Evolutionary conservation across 2,888 invertebrate genomes (phyloP).

Genomic region (Agelastica alni): DNA sequence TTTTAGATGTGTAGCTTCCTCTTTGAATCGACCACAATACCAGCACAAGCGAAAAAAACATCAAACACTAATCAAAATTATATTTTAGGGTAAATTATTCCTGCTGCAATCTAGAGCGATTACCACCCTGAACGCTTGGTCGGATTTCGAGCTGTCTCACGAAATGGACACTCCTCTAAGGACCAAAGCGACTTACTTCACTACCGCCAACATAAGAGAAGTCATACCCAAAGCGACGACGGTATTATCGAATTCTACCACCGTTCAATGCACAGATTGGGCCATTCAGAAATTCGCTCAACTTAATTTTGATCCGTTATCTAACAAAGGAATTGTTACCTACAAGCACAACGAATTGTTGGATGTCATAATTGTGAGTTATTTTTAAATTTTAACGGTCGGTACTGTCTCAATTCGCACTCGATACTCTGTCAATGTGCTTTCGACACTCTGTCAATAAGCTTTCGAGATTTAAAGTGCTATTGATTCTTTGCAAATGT

Average conservation of each 20-base stretch:
- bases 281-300: slow-evolving; percentile 33
- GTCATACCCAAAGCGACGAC: slow-evolving; percentile 54
- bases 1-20: no score
- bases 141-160: slow-evolving; percentile 77
- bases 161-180: slow-evolving; percentile 74
- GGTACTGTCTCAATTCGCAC: no score
- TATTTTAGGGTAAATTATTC: slow-evolving; percentile 61
- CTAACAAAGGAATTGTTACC: slow-evolving; percentile 31
- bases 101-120: slow-evolving; percentile 80
- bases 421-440: no score
- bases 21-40: no score
- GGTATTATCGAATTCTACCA: slow-evolving; percentile 41
- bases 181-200: slow-evolving; percentile 66
- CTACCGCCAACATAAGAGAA: slow-evolving; percentile 77
- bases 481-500: no score
- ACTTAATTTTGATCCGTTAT: slow-evolving; percentile 31
- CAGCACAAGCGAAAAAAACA: not conserved
- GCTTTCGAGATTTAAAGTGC: no score
- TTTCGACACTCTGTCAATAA: no score
- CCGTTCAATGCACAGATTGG: slow-evolving; percentile 29
- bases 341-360: slow-evolving; percentile 52
- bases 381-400: no score
- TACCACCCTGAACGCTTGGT: slow-evolving; percentile 73
- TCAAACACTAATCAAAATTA: not conserved
- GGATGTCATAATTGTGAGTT: slow-evolving; percentile 45